Conservation (phyloP, 2,113 vertebrate species). For the zebrafish (Danio rerio) region GRCz12tu NC_133176.1:57587501-57588000, state of each 20-base stretch:
- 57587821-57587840: conserved; percentile 69
- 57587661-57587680: conserved; percentile 63
- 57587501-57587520: conserved; percentile 74
- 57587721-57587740: conserved; percentile 51
- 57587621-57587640: conserved; percentile 75
- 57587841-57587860: conserved; percentile 62
- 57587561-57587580: conserved; percentile 70
- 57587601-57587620: conserved; percentile 66
- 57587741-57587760: conserved; percentile 66
- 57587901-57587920: too few species aligned
- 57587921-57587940: too few species aligned
- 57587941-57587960: too few species aligned
- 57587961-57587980: too few species aligned
- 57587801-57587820: conserved; percentile 90
- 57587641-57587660: conserved; percentile 60
- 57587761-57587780: conserved; percentile 74
- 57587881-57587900: conserved; percentile 40
- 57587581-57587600: conserved; percentile 70
- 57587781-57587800: conserved; percentile 83
- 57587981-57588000: too few species aligned
- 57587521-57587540: conserved; percentile 90
- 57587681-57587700: conserved; percentile 66
- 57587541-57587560: conserved; percentile 82
- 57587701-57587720: conserved; percentile 81
- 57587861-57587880: conserved; percentile 51